A percentile compares a stretch with the other conserved stretches of the same genome.
phyloP scores from a whole-genome alignment of 2,113 vertebrate genomes.

The Mobula hypostoma region DNA sequence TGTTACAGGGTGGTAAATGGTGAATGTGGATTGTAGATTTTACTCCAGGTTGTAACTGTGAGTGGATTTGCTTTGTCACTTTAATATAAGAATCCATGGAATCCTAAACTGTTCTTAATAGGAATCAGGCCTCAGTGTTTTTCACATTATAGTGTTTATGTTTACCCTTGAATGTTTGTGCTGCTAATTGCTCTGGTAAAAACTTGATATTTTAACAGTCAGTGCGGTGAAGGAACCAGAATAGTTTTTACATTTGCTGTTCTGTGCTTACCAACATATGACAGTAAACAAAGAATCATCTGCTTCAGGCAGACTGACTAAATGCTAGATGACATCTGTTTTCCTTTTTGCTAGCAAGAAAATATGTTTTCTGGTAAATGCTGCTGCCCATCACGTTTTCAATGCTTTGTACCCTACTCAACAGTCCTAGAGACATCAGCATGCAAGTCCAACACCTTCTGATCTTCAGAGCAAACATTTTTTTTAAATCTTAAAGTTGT shows the following conservation, averaged over 20 bases:
- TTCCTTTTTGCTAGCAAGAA: constrained; percentile 6
- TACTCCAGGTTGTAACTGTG: not conserved
- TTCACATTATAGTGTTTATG: constrained; percentile 22
- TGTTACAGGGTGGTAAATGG: not conserved
- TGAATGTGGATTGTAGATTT: not conserved
- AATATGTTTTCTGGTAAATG: constrained; percentile 18
- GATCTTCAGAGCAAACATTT: not conserved
- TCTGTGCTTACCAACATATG: not conserved
- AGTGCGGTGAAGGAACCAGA: not conserved
- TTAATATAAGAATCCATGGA: not conserved
- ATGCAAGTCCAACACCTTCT: not conserved
- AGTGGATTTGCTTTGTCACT: not conserved
- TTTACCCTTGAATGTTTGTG: constrained; percentile 18
- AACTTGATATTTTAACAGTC: constrained; percentile 34
- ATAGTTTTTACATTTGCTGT: constrained; percentile 10
- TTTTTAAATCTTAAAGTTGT: not conserved
- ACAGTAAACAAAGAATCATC: not conserved
- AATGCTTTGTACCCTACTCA: not conserved
- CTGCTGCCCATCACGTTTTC: not conserved
- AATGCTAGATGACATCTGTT: constrained; percentile 21
- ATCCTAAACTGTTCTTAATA: constrained; percentile 3
- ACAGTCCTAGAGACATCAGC: not conserved
- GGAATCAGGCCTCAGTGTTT: not conserved
- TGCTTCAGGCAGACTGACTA: not conserved
- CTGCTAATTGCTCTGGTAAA: constrained; percentile 26